Conservation (phyloP, 2,113 vertebrate species). For the Phalacrocorax brasilianus region DNA sequence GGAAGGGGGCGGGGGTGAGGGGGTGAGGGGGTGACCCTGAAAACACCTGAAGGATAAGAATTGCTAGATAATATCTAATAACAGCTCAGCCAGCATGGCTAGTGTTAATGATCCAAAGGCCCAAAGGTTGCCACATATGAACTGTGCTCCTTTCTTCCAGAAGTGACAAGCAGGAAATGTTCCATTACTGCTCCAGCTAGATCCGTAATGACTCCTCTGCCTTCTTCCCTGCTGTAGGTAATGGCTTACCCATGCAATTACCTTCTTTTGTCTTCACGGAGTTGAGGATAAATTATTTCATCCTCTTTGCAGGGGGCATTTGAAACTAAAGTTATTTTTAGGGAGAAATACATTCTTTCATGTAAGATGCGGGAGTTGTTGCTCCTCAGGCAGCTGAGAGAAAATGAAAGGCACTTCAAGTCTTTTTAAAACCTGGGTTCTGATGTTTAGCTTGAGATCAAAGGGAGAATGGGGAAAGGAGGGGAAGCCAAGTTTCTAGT, state of each 20-base stretch:
- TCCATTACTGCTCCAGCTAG: neutral
- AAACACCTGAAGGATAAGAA: neutral
- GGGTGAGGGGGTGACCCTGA: neutral
- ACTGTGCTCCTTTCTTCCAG: neutral
- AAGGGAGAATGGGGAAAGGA: conserved; percentile 59
- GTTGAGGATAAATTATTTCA: conserved; percentile 75
- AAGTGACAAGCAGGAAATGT: conserved; percentile 35
- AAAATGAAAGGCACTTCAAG: conserved; percentile 76
- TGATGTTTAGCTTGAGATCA: conserved; percentile 78
- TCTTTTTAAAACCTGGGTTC: conserved; percentile 75
- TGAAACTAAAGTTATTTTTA: conserved; percentile 77
- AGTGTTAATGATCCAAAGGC: neutral
- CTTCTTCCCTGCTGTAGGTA: conserved; percentile 59
- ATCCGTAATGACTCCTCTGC: conserved; percentile 19
- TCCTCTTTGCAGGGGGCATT: conserved; percentile 71
- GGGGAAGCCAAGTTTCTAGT: conserved; percentile 34
- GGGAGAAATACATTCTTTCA: conserved; percentile 70
- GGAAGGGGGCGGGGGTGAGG: neutral
- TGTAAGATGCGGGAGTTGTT: conserved; percentile 66
- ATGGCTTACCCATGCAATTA: conserved; percentile 74
- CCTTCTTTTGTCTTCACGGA: conserved; percentile 75
- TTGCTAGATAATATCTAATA: neutral
- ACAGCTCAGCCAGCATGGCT: neutral
- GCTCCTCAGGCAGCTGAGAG: conserved; percentile 67
- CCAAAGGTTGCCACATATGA: neutral